Percentiles rank a stretch among this genome's conserved stretches.
phyloP scores from a whole-genome alignment of 2,888 invertebrate genomes.

The Hyposoter dolosus region DNA sequence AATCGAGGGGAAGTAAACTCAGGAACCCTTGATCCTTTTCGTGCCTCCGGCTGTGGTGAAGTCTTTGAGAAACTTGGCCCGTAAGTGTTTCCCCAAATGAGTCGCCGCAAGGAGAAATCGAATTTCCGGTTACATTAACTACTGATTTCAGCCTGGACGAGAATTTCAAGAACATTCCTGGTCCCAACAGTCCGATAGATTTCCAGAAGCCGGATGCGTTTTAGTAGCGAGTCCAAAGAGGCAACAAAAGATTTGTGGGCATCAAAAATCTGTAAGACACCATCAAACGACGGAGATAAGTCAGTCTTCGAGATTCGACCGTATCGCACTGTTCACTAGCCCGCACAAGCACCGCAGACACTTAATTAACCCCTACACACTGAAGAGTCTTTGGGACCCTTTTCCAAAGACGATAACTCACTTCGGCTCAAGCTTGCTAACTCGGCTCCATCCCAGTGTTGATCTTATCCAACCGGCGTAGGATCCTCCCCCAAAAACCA shows the following conservation, averaged over 20 bases:
- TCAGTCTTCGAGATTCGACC: background rate
- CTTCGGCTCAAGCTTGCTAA: background rate
- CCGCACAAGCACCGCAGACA: slow-evolving; percentile 28
- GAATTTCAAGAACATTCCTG: background rate
- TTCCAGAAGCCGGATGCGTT: background rate
- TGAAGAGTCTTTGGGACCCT: background rate
- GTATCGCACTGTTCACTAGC: slow-evolving; percentile 13
- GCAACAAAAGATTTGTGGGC: background rate
- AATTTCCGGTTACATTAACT: background rate
- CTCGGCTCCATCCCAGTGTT: background rate
- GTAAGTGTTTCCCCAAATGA: background rate
- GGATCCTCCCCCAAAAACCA: slow-evolving; percentile 4
- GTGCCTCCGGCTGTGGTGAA: background rate
- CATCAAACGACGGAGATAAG: background rate
- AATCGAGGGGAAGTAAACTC: background rate
- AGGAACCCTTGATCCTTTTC: background rate
- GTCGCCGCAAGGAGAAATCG: background rate
- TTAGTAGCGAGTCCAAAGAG: background rate
- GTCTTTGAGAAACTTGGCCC: background rate
- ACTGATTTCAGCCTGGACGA: background rate
- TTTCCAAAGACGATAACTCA: slow-evolving; percentile 1
- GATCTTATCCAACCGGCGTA: slow-evolving; percentile 16
- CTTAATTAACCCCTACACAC: slow-evolving; percentile 18
- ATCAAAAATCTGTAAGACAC: background rate
- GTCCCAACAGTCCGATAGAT: background rate